Evolutionary conservation across 2,888 invertebrate species (phyloP), one percentile per base, ranked within the genome.

Genomic region (Chaitophorus viminalis): DNA sequence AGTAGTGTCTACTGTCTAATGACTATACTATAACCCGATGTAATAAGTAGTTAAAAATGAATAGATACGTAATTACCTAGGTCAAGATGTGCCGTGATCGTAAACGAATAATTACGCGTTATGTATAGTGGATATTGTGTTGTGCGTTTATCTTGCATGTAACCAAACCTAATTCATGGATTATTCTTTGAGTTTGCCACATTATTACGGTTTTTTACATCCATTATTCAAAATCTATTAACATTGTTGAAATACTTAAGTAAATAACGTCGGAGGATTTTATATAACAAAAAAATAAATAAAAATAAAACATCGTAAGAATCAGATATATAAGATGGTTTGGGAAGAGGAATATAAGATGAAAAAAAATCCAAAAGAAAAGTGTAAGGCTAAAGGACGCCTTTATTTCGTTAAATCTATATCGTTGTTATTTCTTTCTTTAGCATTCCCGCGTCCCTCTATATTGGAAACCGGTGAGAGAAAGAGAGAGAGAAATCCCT

Each of bases 381-480:
- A 82, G 54, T 70, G 54, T 60, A 60, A 39, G 60, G 75, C 74
- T 83, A 83, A 82, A 83, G 83, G 83, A 75, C 83, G 60, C 74
- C 60, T 83, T 83, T 83, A 83, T 75, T 75, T 83, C 83, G 74
- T 83, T 83, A 83, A 75, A 83, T 75, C 83, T 83, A 83, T 83
- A 83, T 75, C 83, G 83, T 39, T 75, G n/a, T 75, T 74, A 60
- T 83, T 83, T 83, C 60, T 39, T 60, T 83, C 60, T 60, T 39
- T 9, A 36, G 17, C n/a, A 14, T 77, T 39, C 39, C 36, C 25
- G n/a, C 75, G n/a, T 46, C 17, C 1, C 36, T 25, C 25, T 33
- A 8, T 46, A 54, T 76, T 54, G 46, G 46, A 46, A 46, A 46
- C 46, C 11, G 11, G 39, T 8, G 29, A 52, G 29, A 36, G 9